phyloP scores from a whole-genome alignment of 2,888 invertebrate genomes.

The Acanthosoma haemorrhoidale region DNA sequence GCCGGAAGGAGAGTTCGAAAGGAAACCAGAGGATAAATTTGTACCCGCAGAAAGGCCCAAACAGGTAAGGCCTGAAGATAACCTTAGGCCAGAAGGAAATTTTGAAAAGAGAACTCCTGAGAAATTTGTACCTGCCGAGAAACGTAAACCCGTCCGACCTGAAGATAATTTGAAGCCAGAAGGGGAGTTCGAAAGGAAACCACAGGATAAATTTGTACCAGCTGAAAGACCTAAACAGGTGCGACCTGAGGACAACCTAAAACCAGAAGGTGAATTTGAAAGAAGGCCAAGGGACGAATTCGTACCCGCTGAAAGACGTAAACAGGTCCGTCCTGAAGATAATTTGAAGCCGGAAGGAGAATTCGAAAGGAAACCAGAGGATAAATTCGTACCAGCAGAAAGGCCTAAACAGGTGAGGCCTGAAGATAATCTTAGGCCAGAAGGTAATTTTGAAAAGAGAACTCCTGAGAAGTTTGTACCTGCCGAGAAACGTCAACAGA shows the following conservation, averaged over 20 bases:
- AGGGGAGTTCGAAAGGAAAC: slow-evolving; percentile 53
- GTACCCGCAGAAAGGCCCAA: slow-evolving; percentile 39
- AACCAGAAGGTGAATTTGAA: slow-evolving; percentile 49
- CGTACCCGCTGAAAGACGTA: slow-evolving; percentile 49
- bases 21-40: slow-evolving; percentile 45
- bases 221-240: slow-evolving; percentile 47
- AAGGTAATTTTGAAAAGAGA: slow-evolving; percentile 52
- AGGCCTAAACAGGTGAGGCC: slow-evolving; percentile 48
- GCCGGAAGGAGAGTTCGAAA: slow-evolving; percentile 46
- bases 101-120: slow-evolving; percentile 45
- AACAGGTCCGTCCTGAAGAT: slow-evolving; percentile 44
- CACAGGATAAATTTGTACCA: slow-evolving; percentile 42
- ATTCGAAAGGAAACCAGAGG: slow-evolving; percentile 49
- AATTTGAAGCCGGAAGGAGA: slow-evolving; percentile 44
- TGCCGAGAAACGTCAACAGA: slow-evolving; percentile 42
- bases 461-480: slow-evolving; percentile 31
- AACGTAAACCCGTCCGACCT: slow-evolving; percentile 44
- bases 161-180: slow-evolving; percentile 49
- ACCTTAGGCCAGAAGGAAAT: slow-evolving; percentile 51
- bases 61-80: slow-evolving; percentile 49
- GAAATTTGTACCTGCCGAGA: slow-evolving; percentile 39
- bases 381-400: slow-evolving; percentile 49
- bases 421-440: slow-evolving; percentile 51
- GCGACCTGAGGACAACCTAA: slow-evolving; percentile 51
- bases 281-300: slow-evolving; percentile 39